Evolutionary conservation across 2,888 invertebrate species (phyloP).

Genomic region (Chalcosyrphus nemorum): DNA sequence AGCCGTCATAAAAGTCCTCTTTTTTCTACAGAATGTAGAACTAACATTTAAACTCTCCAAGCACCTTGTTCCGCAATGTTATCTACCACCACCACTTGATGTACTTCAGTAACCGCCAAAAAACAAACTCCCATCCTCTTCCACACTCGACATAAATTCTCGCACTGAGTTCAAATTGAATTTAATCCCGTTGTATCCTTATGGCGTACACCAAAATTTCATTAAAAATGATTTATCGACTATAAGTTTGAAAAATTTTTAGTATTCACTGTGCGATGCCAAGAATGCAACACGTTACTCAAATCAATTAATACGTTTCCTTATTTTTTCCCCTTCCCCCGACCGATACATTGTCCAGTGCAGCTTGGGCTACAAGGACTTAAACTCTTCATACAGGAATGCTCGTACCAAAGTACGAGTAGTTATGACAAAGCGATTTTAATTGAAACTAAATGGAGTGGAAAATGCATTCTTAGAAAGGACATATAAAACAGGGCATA

Average conservation of each 20-base stretch:
- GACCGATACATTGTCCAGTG: not conserved
- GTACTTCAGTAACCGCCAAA: not conserved
- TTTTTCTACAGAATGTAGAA: no score
- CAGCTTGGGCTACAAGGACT: not conserved
- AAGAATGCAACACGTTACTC: conserved; percentile 22
- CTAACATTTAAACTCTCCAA: not conserved
- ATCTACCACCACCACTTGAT: not conserved
- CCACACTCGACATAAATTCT: not conserved
- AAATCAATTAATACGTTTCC: conserved; percentile 54
- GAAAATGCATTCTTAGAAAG: conserved; percentile 61
- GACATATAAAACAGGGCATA: not conserved
- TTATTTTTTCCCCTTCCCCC: not conserved
- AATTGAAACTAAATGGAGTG: conserved; percentile 68
- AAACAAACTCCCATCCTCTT: no score
- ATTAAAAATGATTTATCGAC: conserved; percentile 63
- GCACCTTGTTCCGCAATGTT: not conserved
- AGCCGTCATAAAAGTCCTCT: no score
- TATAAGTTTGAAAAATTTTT: conserved; percentile 6
- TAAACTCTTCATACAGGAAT: no score
- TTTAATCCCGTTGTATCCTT: not conserved
- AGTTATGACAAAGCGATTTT: conserved; percentile 61
- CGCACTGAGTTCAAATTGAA: not conserved
- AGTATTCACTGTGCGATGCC: conserved; percentile 16
- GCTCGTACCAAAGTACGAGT: conserved; percentile 27
- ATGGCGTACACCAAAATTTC: conserved; percentile 35